phyloP scores from a whole-genome alignment of 1,140 invertebrate genomes.

The Drosophila elegans region DNA sequence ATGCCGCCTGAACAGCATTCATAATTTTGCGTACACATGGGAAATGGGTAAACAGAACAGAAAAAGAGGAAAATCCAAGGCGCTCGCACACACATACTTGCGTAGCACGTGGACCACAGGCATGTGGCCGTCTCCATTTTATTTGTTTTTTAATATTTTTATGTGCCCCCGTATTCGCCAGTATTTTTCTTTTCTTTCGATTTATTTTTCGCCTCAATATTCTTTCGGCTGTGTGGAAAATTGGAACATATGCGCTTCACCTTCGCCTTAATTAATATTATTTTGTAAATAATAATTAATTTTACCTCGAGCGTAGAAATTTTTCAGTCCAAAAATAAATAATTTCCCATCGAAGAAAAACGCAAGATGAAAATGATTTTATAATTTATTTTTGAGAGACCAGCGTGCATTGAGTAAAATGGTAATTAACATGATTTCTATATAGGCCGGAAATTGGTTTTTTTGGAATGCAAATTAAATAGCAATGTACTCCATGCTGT shows the following conservation, averaged over 20 bases:
- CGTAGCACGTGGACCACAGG: constrained; percentile 54
- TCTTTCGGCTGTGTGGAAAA: constrained; percentile 38
- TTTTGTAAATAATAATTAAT: constrained; percentile 77
- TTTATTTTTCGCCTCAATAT: constrained; percentile 28
- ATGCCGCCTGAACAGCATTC: constrained; percentile 65
- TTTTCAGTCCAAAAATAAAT: constrained; percentile 37
- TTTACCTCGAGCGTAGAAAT: constrained; percentile 46
- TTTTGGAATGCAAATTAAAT: constrained; percentile 4
- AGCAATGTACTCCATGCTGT: background rate
- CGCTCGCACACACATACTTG: constrained; percentile 17
- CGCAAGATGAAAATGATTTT: constrained; percentile 30
- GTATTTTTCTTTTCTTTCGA: constrained; percentile 25
- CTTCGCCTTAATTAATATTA: constrained; percentile 78
- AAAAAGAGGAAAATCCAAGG: constrained; percentile 39
- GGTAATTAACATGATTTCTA: constrained; percentile 32
- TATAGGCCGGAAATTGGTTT: constrained; percentile 34
- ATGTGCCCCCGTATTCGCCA: constrained; percentile 53
- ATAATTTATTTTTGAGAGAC: constrained; percentile 25
- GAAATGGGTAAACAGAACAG: constrained; percentile 70
- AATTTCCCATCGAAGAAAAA: constrained; percentile 19
- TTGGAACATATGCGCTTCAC: constrained; percentile 72
- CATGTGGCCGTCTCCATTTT: constrained; percentile 52
- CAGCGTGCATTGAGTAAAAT: constrained; percentile 6
- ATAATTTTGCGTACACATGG: constrained; percentile 72
- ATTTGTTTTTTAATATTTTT: constrained; percentile 76